Base-by-base conservation (phyloP, 30 jellyfish, hydroid and myxozoan species). In the Clytia hemisphaerica region DNA sequence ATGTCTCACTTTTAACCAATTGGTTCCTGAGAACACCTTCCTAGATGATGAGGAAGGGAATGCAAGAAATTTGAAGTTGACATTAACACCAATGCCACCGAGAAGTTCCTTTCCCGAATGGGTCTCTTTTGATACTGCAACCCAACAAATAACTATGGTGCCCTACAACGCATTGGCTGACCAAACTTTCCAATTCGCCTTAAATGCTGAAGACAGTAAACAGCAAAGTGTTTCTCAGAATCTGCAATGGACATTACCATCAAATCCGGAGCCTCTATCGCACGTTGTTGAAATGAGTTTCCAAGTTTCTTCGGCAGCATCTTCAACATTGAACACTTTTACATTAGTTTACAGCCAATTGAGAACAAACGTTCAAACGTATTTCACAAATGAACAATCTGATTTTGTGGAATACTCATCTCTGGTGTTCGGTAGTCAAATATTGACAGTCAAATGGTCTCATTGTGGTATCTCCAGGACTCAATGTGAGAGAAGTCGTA, bases 11-110 rank as follows among this genome's bases (percentile, higher is more conserved):
- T 80, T 71, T 31, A 51, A 28, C 10, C 59, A 69, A 37, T 15
- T 0, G 44, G 79, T 88, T 19, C 97, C 97, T 12, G 93, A 34
- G 29, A 61, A 61, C 15, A 75, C 97, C 6, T 88, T 88, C 69
- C 28, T 47, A 1, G 97, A 88, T 49, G 36, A 40, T 4, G 97
- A 88, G 54, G 92, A 88, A 53, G 97, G 95, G 18, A 75, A 81
- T 57, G 71, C 97, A 31, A 62, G 97, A 19, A 73, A 67, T 61
- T 50, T 88, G 71, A 45, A 67, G 16, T 45, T 80, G 37, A 26
- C 45, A 3, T 58, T 80, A 25, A 69, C 81, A 10, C 24, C 48
- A 5, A 42, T 37, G 31, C 40, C n/a, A 15, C 19, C 61, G 14
- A 25, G 45, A 2, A 3, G 16, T 5, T 29, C 4, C 0, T 14